Conservation (phyloP, 2,113 vertebrate genomes). For the Nestor notabilis region DNA sequence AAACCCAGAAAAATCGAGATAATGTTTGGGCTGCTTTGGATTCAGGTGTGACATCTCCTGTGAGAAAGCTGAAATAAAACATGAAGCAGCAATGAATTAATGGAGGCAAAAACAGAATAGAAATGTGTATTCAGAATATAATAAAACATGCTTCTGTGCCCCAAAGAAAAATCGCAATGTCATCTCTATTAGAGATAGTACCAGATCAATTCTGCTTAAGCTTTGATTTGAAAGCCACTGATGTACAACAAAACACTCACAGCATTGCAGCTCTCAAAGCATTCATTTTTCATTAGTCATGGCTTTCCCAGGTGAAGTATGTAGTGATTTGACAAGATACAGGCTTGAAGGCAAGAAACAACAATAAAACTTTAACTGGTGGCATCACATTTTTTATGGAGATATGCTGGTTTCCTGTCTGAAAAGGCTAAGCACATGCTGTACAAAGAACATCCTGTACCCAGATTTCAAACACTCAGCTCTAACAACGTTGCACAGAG, state of each 20-base stretch:
- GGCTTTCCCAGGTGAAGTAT: background rate
- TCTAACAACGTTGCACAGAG: background rate
- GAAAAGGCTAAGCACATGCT: background rate
- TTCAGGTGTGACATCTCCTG: background rate
- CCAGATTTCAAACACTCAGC: background rate
- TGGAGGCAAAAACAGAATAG: background rate
- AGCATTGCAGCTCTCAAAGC: background rate
- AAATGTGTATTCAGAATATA: background rate
- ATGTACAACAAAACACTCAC: background rate
- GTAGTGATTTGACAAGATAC: constrained; percentile 13
- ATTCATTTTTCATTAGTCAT: background rate
- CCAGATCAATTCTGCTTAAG: background rate
- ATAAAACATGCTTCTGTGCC: background rate
- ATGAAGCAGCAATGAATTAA: background rate
- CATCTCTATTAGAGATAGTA: background rate
- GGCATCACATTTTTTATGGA: background rate
- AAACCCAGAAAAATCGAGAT: background rate
- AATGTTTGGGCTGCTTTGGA: background rate
- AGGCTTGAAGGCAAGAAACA: constrained; percentile 15
- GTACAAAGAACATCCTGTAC: constrained; percentile 12
- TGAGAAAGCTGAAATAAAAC: background rate
- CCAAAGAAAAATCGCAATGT: background rate
- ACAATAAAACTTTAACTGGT: background rate
- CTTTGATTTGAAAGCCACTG: background rate
- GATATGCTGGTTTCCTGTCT: background rate